A percentile compares a stretch with the other conserved stretches of the same genome.
phyloP scores from a whole-genome alignment of 1,140 invertebrate genomes.

The Drosophila athabasca region DNA sequence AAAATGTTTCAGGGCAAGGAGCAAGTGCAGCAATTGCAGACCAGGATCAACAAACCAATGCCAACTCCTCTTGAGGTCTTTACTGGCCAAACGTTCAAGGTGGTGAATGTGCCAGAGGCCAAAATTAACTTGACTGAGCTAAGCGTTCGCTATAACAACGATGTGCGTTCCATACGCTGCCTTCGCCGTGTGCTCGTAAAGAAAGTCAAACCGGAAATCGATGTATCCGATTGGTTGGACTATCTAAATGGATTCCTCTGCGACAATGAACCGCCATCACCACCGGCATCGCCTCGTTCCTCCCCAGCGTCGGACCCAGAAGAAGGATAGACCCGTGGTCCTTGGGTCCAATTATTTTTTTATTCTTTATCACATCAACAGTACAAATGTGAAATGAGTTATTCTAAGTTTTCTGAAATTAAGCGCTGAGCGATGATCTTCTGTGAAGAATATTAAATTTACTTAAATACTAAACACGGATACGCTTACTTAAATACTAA shows the following conservation, averaged over 20 bases:
- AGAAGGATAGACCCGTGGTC: background rate
- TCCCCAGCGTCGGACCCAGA: background rate
- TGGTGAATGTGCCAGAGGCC: conserved; percentile 62
- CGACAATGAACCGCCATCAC: conserved; percentile 34
- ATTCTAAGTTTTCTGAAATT: background rate
- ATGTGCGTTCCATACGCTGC: conserved; percentile 49
- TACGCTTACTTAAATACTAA: too few relatives aligned
- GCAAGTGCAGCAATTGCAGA: conserved; percentile 48
- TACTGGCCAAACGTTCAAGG: conserved; percentile 43
- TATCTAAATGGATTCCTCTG: conserved; percentile 50
- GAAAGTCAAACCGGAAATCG: conserved; percentile 12
- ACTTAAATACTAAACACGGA: too few relatives aligned
- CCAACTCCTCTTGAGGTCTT: conserved; percentile 56
- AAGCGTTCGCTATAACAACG: conserved; percentile 48
- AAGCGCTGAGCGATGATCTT: background rate
- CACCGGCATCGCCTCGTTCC: background rate
- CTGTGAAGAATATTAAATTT: too few relatives aligned
- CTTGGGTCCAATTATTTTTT: background rate
- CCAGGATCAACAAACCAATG: conserved; percentile 43
- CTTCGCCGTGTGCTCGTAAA: conserved; percentile 36
- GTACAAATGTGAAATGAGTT: conserved; percentile 12
- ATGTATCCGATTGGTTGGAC: conserved; percentile 52
- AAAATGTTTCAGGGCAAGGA: conserved; percentile 52
- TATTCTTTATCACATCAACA: background rate
- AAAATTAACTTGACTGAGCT: conserved; percentile 39